Percentiles rank a stretch among this genome's conserved stretches.
These are phyloP conservation scores for Caligus rogercresseyi DNA, from an alignment of 1,140 invertebrate species.

Conservation along the genomic window DNA sequence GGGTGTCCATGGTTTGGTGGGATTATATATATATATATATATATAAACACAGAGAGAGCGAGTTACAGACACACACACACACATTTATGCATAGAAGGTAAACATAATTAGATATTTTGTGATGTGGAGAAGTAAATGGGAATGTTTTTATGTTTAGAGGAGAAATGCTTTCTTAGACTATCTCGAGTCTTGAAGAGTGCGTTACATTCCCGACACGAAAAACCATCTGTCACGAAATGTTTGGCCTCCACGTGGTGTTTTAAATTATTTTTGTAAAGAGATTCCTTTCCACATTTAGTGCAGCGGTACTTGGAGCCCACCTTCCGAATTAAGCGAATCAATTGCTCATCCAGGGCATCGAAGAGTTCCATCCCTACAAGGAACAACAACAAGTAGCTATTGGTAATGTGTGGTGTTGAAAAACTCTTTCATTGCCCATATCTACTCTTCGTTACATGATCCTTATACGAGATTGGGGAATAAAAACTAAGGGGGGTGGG, in stretches of 20 bases:
- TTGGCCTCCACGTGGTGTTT: constrained; percentile 1
- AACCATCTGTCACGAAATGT: not conserved
- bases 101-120: not conserved
- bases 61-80: too few relatives aligned
- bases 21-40: too few relatives aligned
- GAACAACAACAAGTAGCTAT: not conserved
- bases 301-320: not conserved
- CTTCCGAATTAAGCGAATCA: not conserved
- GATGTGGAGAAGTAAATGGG: not conserved
- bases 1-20: too few relatives aligned
- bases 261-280: not conserved
- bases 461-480: too few relatives aligned
- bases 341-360: not conserved
- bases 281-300: not conserved
- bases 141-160: not conserved
- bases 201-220: not conserved
- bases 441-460: too few relatives aligned
- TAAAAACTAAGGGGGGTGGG: too few relatives aligned
- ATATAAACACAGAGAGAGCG: too few relatives aligned
- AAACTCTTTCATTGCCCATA: too few relatives aligned
- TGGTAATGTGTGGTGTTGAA: not conserved
- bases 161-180: constrained; percentile 4
- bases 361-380: not conserved
- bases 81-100: too few relatives aligned
- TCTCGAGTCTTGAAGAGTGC: not conserved